Evolutionary conservation across 1,140 invertebrate species (phyloP).

Genomic region (Adoxophyes honmai): DNA sequence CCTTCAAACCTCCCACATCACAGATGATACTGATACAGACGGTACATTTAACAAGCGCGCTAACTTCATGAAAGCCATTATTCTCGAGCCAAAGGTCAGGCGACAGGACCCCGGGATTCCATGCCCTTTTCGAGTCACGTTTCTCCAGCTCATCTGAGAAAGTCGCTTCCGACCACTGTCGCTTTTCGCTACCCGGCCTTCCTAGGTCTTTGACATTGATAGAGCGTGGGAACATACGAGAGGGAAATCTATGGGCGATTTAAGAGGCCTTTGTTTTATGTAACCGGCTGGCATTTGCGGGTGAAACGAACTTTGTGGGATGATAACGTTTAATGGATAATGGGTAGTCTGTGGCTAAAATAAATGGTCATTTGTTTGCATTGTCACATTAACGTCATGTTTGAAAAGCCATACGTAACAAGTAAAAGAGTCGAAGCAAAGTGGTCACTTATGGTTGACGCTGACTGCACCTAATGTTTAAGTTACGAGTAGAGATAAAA

Average conservation of each 20-base stretch:
- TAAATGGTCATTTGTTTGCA: no score
- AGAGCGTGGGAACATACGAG: constrained; percentile 11
- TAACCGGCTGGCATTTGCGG: constrained; percentile 8
- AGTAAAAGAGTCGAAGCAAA: no score
- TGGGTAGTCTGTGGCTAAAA: no score
- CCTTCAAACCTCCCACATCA: no score
- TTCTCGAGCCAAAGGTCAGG: constrained; percentile 14
- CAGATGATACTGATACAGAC: no score
- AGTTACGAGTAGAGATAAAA: no score
- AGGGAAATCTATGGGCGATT: constrained; percentile 12
- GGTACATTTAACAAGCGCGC: not conserved
- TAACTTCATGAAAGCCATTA: constrained; percentile 13
- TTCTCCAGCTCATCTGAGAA: constrained; percentile 17
- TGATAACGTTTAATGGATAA: no score
- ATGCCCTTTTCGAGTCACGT: constrained; percentile 24
- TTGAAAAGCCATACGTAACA: no score
- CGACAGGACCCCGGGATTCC: constrained; percentile 14
- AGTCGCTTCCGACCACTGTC: constrained; percentile 21
- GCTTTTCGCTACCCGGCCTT: constrained; percentile 21
- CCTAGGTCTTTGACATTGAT: constrained; percentile 16
- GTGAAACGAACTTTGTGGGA: no score
- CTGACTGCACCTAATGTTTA: no score
- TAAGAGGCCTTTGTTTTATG: constrained; percentile 21
- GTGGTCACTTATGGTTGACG: no score
- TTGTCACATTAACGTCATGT: no score